phyloP scores from a whole-genome alignment of 2,797 vertebrate species.

The Tinamus major region DNA sequence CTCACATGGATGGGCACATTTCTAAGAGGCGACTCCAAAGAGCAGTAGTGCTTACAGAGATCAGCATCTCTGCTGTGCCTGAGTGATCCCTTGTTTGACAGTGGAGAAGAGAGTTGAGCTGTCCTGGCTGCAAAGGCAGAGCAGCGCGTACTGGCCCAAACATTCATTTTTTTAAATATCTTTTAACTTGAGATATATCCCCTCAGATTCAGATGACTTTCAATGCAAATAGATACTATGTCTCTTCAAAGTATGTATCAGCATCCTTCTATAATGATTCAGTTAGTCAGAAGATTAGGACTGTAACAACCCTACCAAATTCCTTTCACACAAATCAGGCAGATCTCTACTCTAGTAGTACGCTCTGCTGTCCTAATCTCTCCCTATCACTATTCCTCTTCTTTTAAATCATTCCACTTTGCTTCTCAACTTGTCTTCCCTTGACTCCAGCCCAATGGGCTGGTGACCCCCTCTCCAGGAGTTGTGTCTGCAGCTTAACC shows the following conservation, averaged over 20 bases:
- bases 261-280: background rate
- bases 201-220: background rate
- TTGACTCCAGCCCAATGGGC: conserved; percentile 9
- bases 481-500: background rate
- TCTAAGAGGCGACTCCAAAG: background rate
- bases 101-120: background rate
- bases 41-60: background rate
- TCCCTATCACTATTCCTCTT: background rate
- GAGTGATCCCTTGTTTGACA: background rate
- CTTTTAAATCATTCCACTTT: background rate
- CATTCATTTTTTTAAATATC: background rate
- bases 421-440: conserved; percentile 7
- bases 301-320: background rate
- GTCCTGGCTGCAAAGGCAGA: background rate
- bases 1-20: background rate
- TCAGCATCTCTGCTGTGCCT: background rate
- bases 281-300: background rate
- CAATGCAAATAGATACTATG: background rate
- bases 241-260: background rate
- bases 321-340: background rate
- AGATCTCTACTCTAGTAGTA: background rate
- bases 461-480: background rate
- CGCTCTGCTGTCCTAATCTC: background rate
- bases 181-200: background rate
- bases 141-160: background rate